These are phyloP conservation scores for Neocrepidodera transversa DNA, from an alignment of 2,888 invertebrate species.

Conservation along the genomic window DNA sequence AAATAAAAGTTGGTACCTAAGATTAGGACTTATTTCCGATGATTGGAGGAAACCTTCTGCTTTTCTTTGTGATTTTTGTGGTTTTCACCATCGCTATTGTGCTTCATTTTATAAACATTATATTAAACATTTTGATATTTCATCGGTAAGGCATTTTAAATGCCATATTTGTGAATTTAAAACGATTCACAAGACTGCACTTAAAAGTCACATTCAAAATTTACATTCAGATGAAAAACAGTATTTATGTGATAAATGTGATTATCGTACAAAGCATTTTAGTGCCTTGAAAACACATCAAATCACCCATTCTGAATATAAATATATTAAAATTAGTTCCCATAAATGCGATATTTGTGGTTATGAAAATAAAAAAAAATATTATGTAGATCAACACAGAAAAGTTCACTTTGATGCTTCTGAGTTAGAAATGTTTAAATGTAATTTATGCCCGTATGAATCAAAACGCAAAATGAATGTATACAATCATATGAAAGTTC, in stretches of 20 bases:
- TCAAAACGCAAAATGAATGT: too few relatives aligned
- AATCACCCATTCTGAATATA: neutral
- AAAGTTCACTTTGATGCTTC: too few relatives aligned
- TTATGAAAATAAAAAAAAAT: neutral
- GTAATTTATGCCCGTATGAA: too few relatives aligned
- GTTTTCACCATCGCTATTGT: neutral
- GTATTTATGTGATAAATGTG: neutral
- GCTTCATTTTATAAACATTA: neutral
- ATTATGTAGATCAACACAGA: too few relatives aligned
- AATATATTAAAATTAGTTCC: neutral
- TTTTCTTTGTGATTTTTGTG: neutral
- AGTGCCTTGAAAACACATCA: neutral
- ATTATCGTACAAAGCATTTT: neutral
- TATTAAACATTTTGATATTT: neutral
- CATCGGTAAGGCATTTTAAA: neutral
- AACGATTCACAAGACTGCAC: neutral
- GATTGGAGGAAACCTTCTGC: too few relatives aligned
- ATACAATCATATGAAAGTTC: too few relatives aligned
- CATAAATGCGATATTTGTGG: neutral
- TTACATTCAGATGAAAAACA: neutral
- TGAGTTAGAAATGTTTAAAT: too few relatives aligned
- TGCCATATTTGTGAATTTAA: slow-evolving; percentile 2
- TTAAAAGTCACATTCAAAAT: neutral
- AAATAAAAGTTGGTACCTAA: too few relatives aligned
- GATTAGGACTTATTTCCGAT: too few relatives aligned